Conservation (phyloP, 1,140 invertebrate genomes). For the Plectrocnemia conspersa region DNA sequence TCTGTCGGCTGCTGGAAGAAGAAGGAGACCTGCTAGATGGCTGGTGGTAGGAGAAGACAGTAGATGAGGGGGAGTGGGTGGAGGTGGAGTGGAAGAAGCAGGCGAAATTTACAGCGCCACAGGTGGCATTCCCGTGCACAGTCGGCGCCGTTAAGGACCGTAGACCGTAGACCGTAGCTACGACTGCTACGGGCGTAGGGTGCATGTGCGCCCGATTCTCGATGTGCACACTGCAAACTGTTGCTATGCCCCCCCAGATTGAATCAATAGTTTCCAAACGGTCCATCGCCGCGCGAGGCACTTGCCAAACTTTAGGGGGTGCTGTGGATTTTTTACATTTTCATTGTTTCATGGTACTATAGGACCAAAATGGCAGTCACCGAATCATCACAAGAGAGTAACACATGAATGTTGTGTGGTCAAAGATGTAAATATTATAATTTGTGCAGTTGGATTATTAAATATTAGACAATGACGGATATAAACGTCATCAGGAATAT, state of each 20-base stretch:
- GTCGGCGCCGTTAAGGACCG: neutral
- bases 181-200: constrained; percentile 1
- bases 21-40: neutral
- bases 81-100: constrained; percentile 10
- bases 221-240: constrained; percentile 28
- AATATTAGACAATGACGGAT: too few species aligned
- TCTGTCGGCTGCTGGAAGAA: neutral
- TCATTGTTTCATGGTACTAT: too few species aligned
- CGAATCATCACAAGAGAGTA: too few species aligned
- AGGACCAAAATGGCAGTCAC: too few species aligned
- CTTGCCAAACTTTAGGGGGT: constrained; percentile 10
- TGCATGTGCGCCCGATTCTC: constrained; percentile 8
- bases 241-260: constrained; percentile 29
- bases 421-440: too few species aligned
- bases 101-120: constrained; percentile 34
- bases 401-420: too few species aligned
- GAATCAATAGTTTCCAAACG: constrained; percentile 27
- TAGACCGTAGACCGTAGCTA: neutral
- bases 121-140: constrained; percentile 29
- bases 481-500: too few species aligned
- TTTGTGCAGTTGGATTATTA: too few species aligned
- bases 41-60: neutral
- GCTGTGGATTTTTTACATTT: too few species aligned
- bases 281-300: constrained; percentile 5
- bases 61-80: neutral